phyloP scores from a whole-genome alignment of 2,113 vertebrate species.

The Actinemys pallida region DNA sequence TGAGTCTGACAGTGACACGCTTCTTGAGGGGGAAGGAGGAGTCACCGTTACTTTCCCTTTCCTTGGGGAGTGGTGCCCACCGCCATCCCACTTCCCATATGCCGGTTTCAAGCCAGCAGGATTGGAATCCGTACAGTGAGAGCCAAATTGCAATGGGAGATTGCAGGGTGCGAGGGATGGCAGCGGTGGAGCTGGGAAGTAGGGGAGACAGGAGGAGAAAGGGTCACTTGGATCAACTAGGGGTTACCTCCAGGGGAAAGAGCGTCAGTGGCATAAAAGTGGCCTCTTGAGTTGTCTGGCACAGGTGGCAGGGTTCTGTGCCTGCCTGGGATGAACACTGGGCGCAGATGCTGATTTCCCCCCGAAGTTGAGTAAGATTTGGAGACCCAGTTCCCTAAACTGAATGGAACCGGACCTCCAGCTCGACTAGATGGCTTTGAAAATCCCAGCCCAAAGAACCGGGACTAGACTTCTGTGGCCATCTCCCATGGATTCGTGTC shows the following conservation, averaged over 20 bases:
- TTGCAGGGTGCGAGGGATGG: background rate
- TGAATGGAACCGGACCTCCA: background rate
- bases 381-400: background rate
- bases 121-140: background rate
- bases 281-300: rapidly evolving
- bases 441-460: background rate
- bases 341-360: background rate
- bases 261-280: background rate
- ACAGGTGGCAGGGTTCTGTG: rapidly evolving
- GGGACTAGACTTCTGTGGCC: background rate
- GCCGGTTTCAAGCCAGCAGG: background rate
- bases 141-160: background rate
- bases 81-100: background rate
- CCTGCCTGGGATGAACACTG: background rate
- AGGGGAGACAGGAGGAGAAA: background rate
- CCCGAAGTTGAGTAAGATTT: background rate
- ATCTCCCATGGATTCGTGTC: background rate
- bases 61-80: background rate
- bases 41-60: background rate
- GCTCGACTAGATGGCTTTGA: background rate
- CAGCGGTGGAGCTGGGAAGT: background rate
- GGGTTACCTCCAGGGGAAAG: background rate
- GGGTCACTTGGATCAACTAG: background rate
- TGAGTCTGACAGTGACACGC: background rate
- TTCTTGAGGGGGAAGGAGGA: too few species aligned